phyloP scores from a whole-genome alignment of 2,113 vertebrate genomes.

The Microtus pennsylvanicus region DNA sequence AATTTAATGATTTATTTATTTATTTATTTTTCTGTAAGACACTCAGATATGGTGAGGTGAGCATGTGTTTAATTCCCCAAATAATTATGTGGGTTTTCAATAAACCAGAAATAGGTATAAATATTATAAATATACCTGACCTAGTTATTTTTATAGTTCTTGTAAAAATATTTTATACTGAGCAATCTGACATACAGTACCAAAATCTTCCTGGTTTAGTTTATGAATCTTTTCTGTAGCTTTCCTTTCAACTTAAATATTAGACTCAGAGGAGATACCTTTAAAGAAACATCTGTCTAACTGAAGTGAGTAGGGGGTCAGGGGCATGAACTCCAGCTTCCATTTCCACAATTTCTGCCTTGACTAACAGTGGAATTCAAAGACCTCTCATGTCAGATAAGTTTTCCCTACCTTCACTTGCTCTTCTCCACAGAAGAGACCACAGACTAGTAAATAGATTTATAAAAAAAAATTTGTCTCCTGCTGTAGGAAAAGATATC shows the following conservation, averaged over 20 bases:
- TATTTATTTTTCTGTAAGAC: neutral
- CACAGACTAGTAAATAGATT: neutral
- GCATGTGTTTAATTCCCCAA: neutral
- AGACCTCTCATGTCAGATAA: neutral
- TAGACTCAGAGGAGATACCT: neutral
- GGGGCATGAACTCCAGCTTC: neutral
- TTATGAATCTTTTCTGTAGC: neutral
- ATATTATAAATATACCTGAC: neutral
- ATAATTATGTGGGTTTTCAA: conserved; percentile 37
- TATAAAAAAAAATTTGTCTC: neutral
- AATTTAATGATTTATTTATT: neutral
- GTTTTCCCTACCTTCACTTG: neutral
- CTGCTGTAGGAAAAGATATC: neutral
- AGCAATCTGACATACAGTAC: neutral
- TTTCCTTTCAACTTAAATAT: conserved; percentile 3
- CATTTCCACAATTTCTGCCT: neutral
- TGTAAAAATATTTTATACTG: conserved; percentile 2
- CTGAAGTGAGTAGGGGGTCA: neutral
- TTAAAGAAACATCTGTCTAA: conserved; percentile 1
- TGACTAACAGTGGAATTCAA: neutral
- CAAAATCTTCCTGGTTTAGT: neutral
- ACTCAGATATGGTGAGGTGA: neutral
- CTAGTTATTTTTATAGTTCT: conserved; percentile 23
- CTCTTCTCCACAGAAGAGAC: neutral
- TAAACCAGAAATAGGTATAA: conserved; percentile 24